phyloP scores from a whole-genome alignment of 1,140 invertebrate species.

The Drosophila triauraria region DNA sequence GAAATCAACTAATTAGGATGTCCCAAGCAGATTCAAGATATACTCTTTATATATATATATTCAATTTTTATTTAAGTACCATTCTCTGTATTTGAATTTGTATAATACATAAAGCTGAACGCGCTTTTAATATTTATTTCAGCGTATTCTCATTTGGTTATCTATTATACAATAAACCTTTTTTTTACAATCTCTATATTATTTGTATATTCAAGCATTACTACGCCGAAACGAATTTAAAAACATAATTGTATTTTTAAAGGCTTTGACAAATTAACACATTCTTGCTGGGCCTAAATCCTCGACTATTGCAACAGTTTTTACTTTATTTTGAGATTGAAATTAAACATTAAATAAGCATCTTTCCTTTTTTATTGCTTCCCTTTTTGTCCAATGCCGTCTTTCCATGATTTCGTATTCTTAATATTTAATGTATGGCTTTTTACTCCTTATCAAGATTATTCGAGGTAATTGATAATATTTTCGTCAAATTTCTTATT shows the following conservation, averaged over 20 bases:
- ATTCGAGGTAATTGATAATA: slow-evolving; percentile 1
- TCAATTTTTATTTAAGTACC: slow-evolving; percentile 10
- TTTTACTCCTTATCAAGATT: not conserved
- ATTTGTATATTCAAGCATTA: slow-evolving; percentile 1
- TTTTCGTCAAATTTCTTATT: not conserved
- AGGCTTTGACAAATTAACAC: slow-evolving; percentile 1
- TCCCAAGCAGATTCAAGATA: not conserved
- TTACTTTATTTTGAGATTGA: not conserved
- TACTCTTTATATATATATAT: not conserved
- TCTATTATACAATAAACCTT: slow-evolving; percentile 4
- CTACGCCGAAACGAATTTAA: not conserved
- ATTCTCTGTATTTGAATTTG: slow-evolving; percentile 13
- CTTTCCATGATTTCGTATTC: not conserved
- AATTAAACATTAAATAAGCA: not conserved
- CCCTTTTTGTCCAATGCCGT: not conserved
- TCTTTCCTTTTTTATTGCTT: slow-evolving; percentile 2
- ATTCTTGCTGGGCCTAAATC: not conserved
- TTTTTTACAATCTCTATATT: slow-evolving; percentile 3
- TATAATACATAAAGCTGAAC: slow-evolving; percentile 18
- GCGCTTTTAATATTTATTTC: slow-evolving; percentile 9
- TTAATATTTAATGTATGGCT: not conserved
- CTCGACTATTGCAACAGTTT: not conserved
- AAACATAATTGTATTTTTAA: not conserved
- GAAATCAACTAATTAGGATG: not conserved
- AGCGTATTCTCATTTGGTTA: slow-evolving; percentile 15